These are phyloP conservation scores for Papilio machaon DNA, from an alignment of 1,140 invertebrate genomes.

Conservation along the genomic window DNA sequence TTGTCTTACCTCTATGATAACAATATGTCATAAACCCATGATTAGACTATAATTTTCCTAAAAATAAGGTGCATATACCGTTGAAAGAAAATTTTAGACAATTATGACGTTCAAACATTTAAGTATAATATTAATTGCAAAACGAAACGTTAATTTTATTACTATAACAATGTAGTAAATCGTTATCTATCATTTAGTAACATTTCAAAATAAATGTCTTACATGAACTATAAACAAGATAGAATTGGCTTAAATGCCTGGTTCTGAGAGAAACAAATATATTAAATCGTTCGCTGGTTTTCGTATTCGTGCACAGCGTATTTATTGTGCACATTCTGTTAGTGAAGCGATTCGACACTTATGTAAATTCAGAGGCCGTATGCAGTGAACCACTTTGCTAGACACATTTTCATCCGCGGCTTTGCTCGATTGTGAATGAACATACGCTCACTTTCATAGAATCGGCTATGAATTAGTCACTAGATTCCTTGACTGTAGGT, in stretches of 20 bases:
- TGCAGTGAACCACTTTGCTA: conserved; percentile 43
- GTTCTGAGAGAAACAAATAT: conserved; percentile 7
- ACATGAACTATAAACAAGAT: neutral
- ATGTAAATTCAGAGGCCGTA: conserved; percentile 40
- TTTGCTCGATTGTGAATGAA: conserved; percentile 24
- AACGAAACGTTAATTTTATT: neutral
- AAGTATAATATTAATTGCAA: neutral
- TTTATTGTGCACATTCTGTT: conserved; percentile 17
- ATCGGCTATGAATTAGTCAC: neutral
- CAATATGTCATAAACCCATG: no score
- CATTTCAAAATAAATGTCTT: neutral
- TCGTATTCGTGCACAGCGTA: neutral
- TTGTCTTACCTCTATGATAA: no score
- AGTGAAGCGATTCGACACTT: conserved; percentile 26
- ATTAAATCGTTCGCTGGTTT: conserved; percentile 26
- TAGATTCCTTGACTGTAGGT: no score
- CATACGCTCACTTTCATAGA: conserved; percentile 23
- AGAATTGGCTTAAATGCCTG: neutral
- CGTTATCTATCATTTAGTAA: neutral
- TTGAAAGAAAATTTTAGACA: no score
- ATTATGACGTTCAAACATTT: neutral
- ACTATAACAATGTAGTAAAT: no score
- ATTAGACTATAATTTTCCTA: no score
- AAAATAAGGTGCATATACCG: no score
- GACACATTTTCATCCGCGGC: conserved; percentile 36